Evolutionary conservation across 2,797 vertebrate species (phyloP).

Genomic region (Catharus ustulatus): DNA sequence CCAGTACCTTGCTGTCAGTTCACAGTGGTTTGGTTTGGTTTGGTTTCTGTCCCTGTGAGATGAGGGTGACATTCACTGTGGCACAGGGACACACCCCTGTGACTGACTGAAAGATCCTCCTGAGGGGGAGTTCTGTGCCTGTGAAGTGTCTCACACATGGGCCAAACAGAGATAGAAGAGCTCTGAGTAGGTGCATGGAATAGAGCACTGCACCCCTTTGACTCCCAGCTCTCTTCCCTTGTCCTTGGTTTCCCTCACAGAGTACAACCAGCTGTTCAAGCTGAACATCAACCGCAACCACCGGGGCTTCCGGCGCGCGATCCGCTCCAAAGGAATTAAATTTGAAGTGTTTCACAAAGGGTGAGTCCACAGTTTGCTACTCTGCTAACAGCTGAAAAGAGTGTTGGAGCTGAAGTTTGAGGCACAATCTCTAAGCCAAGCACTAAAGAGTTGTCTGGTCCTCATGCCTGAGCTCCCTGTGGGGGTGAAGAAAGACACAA

Average conservation of each 20-base stretch:
- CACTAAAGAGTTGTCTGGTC: neutral
- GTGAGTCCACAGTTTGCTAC: constrained; percentile 72
- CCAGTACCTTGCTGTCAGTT: neutral
- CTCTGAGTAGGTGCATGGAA: neutral
- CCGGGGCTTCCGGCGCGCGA: constrained; percentile 87
- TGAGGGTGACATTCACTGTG: neutral
- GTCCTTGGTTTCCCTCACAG: constrained; percentile 60
- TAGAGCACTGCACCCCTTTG: neutral
- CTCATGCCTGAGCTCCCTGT: neutral
- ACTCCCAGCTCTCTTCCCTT: neutral
- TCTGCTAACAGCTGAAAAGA: neutral
- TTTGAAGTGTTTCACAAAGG: constrained; percentile 97
- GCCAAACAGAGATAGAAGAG: neutral
- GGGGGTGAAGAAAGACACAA: neutral
- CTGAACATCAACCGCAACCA: constrained; percentile 94
- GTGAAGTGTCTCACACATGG: neutral
- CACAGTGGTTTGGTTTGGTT: neutral
- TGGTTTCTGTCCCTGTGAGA: neutral
- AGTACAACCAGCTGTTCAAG: constrained; percentile 93
- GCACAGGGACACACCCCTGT: neutral
- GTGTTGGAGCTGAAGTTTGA: neutral
- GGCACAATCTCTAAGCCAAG: neutral
- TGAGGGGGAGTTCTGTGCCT: neutral
- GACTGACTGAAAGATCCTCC: neutral
- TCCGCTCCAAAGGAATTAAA: constrained; percentile 93